phyloP scores from a whole-genome alignment of 2,113 vertebrate species.

The Gobio gobio region DNA sequence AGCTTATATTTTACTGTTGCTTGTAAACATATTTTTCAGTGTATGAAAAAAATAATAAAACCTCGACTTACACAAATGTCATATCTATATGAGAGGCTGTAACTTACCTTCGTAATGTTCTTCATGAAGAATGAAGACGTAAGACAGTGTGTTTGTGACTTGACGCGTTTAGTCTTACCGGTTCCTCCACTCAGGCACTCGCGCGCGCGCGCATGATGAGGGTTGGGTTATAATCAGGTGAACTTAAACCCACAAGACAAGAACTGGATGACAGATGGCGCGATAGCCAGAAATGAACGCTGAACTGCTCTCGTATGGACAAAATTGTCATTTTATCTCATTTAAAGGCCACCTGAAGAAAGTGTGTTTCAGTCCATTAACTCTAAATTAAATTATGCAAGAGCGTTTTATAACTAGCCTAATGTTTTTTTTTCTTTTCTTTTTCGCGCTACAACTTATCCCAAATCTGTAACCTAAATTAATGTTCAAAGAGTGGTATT shows the following conservation, averaged over 20 bases:
- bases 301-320: not conserved
- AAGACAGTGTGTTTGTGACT: not conserved
- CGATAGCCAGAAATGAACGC: not conserved
- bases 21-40: not conserved
- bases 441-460: too few relatives aligned
- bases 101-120: not conserved
- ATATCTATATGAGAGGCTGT: not conserved
- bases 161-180: constrained; percentile 8
- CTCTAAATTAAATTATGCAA: too few relatives aligned
- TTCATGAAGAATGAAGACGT: not conserved
- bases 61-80: not conserved
- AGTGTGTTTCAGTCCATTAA: too few relatives aligned
- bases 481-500: too few relatives aligned
- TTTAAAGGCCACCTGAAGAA: not conserved
- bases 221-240: constrained; percentile 5
- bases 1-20: not conserved
- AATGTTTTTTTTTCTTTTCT: too few relatives aligned
- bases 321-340: too few relatives aligned
- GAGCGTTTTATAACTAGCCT: too few relatives aligned
- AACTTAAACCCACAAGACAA: constrained; percentile 31
- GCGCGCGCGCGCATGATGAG: not conserved
- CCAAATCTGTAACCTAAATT: too few relatives aligned
- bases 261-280: not conserved
- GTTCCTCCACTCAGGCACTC: not conserved
- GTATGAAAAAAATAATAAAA: not conserved